These are phyloP conservation scores for Apamea anceps DNA, from an alignment of 2,888 invertebrate species.

Conservation along the genomic window DNA sequence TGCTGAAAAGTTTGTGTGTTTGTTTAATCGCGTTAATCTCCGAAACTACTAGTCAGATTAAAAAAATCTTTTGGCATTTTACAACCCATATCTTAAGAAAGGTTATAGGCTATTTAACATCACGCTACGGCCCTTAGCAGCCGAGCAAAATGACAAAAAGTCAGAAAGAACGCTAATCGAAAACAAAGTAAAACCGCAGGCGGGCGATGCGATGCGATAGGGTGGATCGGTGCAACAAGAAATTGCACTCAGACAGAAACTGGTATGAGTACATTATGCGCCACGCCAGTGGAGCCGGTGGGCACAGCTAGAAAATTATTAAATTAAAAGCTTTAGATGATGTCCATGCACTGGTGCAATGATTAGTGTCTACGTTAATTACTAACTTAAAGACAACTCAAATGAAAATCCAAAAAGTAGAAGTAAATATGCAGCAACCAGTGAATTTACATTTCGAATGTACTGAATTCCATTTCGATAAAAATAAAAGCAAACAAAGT, in stretches of 20 bases:
- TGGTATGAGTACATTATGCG: background rate
- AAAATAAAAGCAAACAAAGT: slow-evolving; percentile 18
- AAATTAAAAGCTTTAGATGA: background rate
- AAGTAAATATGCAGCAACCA: background rate
- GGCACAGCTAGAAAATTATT: background rate
- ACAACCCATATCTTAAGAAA: background rate
- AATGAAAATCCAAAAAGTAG: background rate
- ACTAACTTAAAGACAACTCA: background rate
- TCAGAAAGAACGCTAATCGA: too few species aligned
- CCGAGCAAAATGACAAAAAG: too few species aligned
- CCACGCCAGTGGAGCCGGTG: background rate
- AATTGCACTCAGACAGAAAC: background rate
- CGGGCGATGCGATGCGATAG: too few species aligned
- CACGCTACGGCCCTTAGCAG: background rate
- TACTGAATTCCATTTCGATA: background rate
- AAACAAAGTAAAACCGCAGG: too few species aligned
- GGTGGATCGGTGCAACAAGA: too few species aligned
- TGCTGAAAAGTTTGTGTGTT: too few species aligned
- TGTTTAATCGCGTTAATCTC: too few species aligned
- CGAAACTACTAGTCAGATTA: too few species aligned
- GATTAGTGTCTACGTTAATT: background rate
- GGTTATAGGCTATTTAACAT: background rate
- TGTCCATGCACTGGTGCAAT: background rate
- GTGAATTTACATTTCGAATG: slow-evolving; percentile 11
- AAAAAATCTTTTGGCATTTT: background rate